A percentile compares a stretch with the other conserved stretches of the same genome.
These are phyloP conservation scores for Papio anubis DNA, from an alignment of 2,113 vertebrate genomes.

Conservation along the genomic window DNA sequence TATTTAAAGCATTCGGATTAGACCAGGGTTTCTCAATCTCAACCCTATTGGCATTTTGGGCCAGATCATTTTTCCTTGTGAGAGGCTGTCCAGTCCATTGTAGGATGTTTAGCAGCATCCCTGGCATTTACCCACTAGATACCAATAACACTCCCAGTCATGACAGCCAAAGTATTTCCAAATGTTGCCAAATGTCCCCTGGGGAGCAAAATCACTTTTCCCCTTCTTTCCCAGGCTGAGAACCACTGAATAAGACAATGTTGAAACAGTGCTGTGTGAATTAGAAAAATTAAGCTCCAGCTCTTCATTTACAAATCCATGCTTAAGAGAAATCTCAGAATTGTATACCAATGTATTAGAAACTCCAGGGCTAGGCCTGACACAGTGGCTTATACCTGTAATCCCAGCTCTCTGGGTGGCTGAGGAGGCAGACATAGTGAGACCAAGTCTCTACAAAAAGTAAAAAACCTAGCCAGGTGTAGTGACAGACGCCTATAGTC, in stretches of 20 bases:
- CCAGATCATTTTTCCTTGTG: neutral
- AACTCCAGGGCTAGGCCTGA: neutral
- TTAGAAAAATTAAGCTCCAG: neutral
- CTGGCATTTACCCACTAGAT: neutral
- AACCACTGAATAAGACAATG: neutral
- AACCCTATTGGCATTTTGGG: neutral
- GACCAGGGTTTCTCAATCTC: neutral
- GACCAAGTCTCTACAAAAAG: no score
- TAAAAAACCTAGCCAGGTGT: no score
- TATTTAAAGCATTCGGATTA: conserved; percentile 2
- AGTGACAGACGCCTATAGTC: no score
- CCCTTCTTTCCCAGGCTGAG: neutral
- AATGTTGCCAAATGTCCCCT: conserved; percentile 41
- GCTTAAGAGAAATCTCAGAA: conserved; percentile 1
- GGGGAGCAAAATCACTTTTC: neutral
- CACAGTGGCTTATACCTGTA: no score
- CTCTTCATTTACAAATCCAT: neutral
- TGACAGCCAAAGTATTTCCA: conserved; percentile 10
- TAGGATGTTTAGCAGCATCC: neutral
- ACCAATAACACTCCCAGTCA: neutral
- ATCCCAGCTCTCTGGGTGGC: no score
- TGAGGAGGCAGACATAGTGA: no score
- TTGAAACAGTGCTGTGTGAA: neutral
- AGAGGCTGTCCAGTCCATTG: neutral
- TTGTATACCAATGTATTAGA: neutral